Evolutionary conservation across 2,797 vertebrate genomes (phyloP).

Genomic region (Epinephelus malabaricus): DNA sequence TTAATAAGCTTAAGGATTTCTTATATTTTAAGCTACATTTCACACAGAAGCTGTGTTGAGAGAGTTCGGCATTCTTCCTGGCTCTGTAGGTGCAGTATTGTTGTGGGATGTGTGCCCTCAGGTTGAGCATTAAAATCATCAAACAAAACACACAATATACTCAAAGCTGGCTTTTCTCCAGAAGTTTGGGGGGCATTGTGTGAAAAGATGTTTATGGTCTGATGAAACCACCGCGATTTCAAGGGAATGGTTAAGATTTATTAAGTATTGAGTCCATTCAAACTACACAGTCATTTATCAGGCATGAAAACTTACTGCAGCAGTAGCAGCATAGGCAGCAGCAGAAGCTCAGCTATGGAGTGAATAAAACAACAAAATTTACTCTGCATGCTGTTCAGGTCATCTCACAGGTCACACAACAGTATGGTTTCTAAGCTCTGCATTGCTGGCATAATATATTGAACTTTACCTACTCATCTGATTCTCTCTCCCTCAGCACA

Average conservation of each 20-base stretch:
- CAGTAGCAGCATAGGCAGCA: slow-evolving; percentile 13
- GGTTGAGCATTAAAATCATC: slow-evolving; percentile 72
- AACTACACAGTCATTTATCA: slow-evolving; percentile 70
- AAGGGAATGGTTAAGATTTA: slow-evolving; percentile 72
- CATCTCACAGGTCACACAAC: slow-evolving; percentile 51
- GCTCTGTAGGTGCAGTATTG: slow-evolving; percentile 44
- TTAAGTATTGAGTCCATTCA: slow-evolving; percentile 74
- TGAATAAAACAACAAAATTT: slow-evolving; percentile 71
- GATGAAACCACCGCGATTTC: slow-evolving; percentile 58
- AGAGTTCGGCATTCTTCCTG: slow-evolving; percentile 20
- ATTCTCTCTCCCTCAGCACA: slow-evolving; percentile 10
- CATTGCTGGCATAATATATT: slow-evolving; percentile 6
- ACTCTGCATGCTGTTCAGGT: slow-evolving; percentile 53
- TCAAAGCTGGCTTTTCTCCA: slow-evolving; percentile 61
- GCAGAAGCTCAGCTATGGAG: slow-evolving; percentile 47
- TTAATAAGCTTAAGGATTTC: slow-evolving; percentile 17
- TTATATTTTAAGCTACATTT: slow-evolving; percentile 33
- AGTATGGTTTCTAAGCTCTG: slow-evolving; percentile 43
- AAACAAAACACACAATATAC: slow-evolving; percentile 68
- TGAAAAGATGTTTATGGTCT: slow-evolving; percentile 66
- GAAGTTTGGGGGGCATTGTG: slow-evolving; percentile 60
- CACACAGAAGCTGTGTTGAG: slow-evolving; percentile 23
- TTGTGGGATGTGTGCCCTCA: slow-evolving; percentile 60
- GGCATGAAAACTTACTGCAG: slow-evolving; percentile 49
- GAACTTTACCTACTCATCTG: slow-evolving; percentile 17